Conservation (phyloP, 2,888 invertebrate genomes). For the Thymelicus sylvestris region DNA sequence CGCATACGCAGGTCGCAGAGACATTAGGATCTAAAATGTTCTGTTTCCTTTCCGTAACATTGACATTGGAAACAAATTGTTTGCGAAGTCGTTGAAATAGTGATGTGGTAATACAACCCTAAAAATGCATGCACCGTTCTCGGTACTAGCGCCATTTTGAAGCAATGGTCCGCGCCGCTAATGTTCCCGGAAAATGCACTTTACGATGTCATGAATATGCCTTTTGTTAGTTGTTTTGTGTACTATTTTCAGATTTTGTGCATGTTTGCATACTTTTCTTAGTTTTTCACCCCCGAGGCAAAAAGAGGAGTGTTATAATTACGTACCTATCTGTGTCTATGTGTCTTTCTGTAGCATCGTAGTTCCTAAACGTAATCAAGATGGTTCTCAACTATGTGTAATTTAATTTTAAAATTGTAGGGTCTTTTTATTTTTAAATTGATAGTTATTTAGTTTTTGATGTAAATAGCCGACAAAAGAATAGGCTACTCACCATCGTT, state of each 20-base stretch:
- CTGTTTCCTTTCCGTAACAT: not conserved
- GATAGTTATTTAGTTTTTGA: too few species aligned
- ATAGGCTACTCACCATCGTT: too few species aligned
- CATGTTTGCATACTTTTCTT: not conserved
- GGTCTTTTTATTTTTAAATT: too few species aligned
- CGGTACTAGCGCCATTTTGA: constrained; percentile 7
- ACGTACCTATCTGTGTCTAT: too few species aligned
- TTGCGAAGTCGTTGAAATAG: not conserved
- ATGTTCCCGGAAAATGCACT: constrained; percentile 24
- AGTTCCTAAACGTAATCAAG: too few species aligned
- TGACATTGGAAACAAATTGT: not conserved
- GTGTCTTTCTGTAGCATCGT: too few species aligned
- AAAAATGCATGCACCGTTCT: constrained; percentile 3
- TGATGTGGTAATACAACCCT: constrained; percentile 1
- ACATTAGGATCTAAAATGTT: not conserved
- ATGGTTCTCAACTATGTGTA: too few species aligned
- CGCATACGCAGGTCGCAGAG: too few species aligned
- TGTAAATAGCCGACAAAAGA: too few species aligned
- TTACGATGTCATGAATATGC: constrained; percentile 12
- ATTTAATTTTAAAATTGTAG: too few species aligned
- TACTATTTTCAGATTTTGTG: not conserved
- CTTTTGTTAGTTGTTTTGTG: constrained; percentile 4
- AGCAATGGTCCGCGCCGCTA: constrained; percentile 15
- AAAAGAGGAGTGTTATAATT: too few species aligned
- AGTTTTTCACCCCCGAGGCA: too few species aligned